phyloP scores from a whole-genome alignment of 2,888 invertebrate species.

The Eupsilia transversa region DNA sequence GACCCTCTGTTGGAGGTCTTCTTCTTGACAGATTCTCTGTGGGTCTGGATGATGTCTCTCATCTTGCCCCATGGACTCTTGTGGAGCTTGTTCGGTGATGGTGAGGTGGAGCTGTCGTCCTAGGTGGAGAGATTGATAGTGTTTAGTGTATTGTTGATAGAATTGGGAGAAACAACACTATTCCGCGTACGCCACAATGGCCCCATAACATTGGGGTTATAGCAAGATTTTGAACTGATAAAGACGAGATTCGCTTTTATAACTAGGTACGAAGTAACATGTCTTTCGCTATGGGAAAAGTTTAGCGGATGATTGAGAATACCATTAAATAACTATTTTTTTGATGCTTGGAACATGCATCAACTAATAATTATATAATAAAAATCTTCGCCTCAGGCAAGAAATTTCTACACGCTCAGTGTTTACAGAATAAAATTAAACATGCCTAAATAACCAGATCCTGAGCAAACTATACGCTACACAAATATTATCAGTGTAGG shows the following conservation, averaged over 20 bases:
- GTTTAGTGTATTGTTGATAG: not conserved
- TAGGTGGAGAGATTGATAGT: constrained; percentile 55
- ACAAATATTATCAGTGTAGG: constrained; percentile 14
- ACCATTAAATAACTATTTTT: not conserved
- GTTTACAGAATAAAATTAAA: constrained; percentile 37
- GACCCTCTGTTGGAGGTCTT: constrained; percentile 84
- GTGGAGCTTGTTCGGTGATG: constrained; percentile 89
- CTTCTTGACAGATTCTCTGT: constrained; percentile 92
- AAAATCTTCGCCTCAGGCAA: not conserved
- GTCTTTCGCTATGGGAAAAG: not conserved
- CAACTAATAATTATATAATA: not conserved
- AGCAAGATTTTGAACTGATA: not conserved
- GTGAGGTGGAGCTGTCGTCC: constrained; percentile 89
- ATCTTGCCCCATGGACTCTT: constrained; percentile 95
- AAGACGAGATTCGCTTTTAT: not conserved
- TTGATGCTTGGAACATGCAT: not conserved
- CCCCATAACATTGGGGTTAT: not conserved
- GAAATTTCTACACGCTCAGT: constrained; percentile 10
- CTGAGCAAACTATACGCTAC: constrained; percentile 28
- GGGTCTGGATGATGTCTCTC: constrained; percentile 94
- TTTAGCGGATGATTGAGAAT: not conserved
- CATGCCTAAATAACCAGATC: constrained; percentile 23
- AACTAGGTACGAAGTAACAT: not conserved
- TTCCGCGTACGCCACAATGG: not conserved
- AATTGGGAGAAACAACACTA: not conserved